Evolutionary conservation across 2,797 vertebrate species (phyloP).

Genomic region (Tapirus indicus): DNA sequence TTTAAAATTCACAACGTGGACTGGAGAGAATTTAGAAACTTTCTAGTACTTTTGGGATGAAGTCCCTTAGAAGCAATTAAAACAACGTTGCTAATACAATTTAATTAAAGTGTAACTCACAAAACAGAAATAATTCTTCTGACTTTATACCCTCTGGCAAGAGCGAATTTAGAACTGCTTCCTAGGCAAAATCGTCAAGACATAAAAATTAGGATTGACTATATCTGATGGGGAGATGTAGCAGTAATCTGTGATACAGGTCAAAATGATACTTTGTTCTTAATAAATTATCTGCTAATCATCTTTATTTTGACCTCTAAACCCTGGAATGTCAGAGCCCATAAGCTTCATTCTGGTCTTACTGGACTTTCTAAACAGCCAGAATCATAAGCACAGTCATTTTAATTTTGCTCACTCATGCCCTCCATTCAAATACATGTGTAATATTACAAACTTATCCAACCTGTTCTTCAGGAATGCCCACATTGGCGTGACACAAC

Average conservation of each 20-base stretch:
- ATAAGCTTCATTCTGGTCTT: not conserved
- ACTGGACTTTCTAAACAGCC: not conserved
- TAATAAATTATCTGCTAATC: not conserved
- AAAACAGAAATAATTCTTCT: not conserved
- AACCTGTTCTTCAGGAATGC: not conserved
- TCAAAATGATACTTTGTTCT: constrained; percentile 46
- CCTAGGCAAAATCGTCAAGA: not conserved
- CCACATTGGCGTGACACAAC: not conserved
- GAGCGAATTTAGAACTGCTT: not conserved
- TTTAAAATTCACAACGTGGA: constrained; percentile 60
- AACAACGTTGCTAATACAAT: constrained; percentile 34
- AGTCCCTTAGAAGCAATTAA: constrained; percentile 71
- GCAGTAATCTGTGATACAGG: not conserved
- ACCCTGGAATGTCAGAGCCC: not conserved
- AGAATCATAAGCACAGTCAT: not conserved
- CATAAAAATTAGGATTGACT: not conserved
- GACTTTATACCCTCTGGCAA: not conserved
- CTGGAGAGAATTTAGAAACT: constrained; percentile 46
- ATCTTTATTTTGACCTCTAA: not conserved
- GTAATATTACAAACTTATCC: not conserved
- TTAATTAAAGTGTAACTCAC: constrained; percentile 30
- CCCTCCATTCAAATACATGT: not conserved
- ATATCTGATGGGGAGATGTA: not conserved
- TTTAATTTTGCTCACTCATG: not conserved
- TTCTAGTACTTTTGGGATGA: constrained; percentile 55